phyloP scores from a whole-genome alignment of 2,888 invertebrate genomes.

The Geophilus truncorum region DNA sequence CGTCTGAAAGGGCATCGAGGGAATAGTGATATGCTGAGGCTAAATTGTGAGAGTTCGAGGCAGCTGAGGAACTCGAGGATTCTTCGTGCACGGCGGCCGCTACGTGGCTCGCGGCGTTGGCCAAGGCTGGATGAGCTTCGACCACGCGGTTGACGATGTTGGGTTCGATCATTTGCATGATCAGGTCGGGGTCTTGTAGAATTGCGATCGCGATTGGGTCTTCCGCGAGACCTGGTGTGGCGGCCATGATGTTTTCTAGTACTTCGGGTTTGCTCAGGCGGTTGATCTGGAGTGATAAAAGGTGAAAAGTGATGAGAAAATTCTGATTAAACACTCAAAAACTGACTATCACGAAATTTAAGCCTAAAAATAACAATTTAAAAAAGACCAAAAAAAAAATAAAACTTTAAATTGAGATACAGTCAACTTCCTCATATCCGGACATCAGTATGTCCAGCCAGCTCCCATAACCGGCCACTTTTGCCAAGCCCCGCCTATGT shows the following conservation, averaged over 20 bases:
- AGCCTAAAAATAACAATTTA: no score
- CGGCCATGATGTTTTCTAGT: slow-evolving; percentile 64
- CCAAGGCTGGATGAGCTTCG: slow-evolving; percentile 63
- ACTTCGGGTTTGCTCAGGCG: slow-evolving; percentile 52
- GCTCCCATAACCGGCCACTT: no score
- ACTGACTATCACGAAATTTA: no score
- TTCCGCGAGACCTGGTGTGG: slow-evolving; percentile 63
- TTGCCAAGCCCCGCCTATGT: no score
- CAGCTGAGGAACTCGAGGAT: not conserved
- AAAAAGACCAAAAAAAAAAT: no score
- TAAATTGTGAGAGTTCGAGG: not conserved
- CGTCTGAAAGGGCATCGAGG: slow-evolving; percentile 49
- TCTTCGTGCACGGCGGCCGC: slow-evolving; percentile 56
- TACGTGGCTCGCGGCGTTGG: slow-evolving; percentile 63
- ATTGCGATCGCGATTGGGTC: slow-evolving; percentile 70
- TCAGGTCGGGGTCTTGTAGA: slow-evolving; percentile 69
- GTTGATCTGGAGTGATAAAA: slow-evolving; percentile 38
- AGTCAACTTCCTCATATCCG: no score
- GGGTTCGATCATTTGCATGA: slow-evolving; percentile 64
- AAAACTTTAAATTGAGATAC: no score
- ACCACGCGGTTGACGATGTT: slow-evolving; percentile 62
- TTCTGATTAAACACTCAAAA: no score
- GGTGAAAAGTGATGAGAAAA: no score
- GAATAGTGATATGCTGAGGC: slow-evolving; percentile 43
- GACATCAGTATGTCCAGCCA: no score